Evolutionary conservation across 2,888 invertebrate species (phyloP).

Genomic region (Cryptops parisi): DNA sequence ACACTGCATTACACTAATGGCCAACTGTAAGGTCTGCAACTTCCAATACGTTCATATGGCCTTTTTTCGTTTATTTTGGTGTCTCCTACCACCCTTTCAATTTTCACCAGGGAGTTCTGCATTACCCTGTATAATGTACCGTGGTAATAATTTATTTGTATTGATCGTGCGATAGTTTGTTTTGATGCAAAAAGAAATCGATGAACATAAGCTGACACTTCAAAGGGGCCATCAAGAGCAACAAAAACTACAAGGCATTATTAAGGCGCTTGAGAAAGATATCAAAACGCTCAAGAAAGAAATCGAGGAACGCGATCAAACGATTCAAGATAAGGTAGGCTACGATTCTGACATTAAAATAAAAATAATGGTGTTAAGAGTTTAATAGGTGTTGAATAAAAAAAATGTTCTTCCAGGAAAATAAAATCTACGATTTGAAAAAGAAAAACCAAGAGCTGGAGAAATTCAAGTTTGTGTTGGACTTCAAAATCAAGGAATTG

Average conservation of each 20-base stretch:
- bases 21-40: too few species aligned
- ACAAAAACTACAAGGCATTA: slow-evolving; percentile 51
- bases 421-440: slow-evolving; percentile 64
- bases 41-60: too few species aligned
- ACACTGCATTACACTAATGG: too few species aligned
- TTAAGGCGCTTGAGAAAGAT: slow-evolving; percentile 57
- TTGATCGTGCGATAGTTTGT: slow-evolving; percentile 29
- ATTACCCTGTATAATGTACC: too few species aligned
- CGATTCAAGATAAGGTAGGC: slow-evolving; percentile 58
- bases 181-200: slow-evolving; percentile 33
- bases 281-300: slow-evolving; percentile 69
- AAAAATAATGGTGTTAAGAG: too few species aligned
- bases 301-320: slow-evolving; percentile 63
- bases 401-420: slow-evolving; percentile 43
- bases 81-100: too few species aligned
- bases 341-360: too few species aligned
- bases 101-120: too few species aligned
- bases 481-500: slow-evolving; percentile 75
- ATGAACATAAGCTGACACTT: slow-evolving; percentile 35
- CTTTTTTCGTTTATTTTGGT: too few species aligned
- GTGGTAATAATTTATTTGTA: too few species aligned
- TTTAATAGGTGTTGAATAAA: too few species aligned
- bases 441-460: slow-evolving; percentile 75
- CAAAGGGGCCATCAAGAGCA: slow-evolving; percentile 50
- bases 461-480: slow-evolving; percentile 78